A percentile compares a stretch with the other conserved stretches of the same genome.
Evolutionary conservation across 2,888 invertebrate genomes (phyloP).

Genomic region (Ectemnius continuus): DNA sequence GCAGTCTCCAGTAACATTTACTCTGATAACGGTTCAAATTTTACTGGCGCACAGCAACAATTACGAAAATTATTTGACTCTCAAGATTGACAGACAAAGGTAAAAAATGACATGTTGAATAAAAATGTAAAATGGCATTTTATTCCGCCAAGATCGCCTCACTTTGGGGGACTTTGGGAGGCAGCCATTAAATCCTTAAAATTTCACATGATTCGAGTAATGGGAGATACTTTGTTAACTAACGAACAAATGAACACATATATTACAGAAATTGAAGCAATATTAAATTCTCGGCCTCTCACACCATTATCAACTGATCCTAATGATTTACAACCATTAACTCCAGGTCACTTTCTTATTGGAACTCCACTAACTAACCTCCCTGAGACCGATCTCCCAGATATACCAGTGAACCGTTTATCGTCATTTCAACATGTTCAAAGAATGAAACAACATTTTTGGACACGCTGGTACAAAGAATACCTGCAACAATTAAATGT

Average conservation of each 20-base stretch:
- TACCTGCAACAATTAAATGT: slow-evolving; percentile 8
- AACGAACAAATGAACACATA: too few relatives aligned
- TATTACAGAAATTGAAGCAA: too few relatives aligned
- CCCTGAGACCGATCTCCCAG: not conserved
- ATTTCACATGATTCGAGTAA: too few relatives aligned
- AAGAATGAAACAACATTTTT: slow-evolving; percentile 11
- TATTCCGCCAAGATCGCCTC: slow-evolving; percentile 54
- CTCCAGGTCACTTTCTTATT: not conserved
- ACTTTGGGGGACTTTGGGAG: too few relatives aligned
- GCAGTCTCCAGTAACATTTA: not conserved
- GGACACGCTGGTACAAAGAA: slow-evolving; percentile 17
- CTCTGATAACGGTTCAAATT: not conserved
- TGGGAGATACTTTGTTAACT: too few relatives aligned
- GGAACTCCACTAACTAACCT: not conserved
- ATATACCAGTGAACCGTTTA: not conserved
- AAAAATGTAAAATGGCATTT: too few relatives aligned
- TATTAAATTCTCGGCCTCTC: too few relatives aligned
- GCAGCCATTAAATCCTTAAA: too few relatives aligned
- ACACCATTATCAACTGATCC: not conserved
- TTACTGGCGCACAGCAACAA: not conserved
- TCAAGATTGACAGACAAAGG: too few relatives aligned
- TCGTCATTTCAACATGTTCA: slow-evolving; percentile 1
- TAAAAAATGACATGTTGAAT: too few relatives aligned
- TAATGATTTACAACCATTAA: slow-evolving; percentile 30
- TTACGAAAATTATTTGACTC: too few relatives aligned